Percentiles rank a stretch among this genome's conserved stretches.
These are phyloP conservation scores for Drosophila picticornis DNA, from an alignment of 2,888 invertebrate species.

Conservation along the genomic window DNA sequence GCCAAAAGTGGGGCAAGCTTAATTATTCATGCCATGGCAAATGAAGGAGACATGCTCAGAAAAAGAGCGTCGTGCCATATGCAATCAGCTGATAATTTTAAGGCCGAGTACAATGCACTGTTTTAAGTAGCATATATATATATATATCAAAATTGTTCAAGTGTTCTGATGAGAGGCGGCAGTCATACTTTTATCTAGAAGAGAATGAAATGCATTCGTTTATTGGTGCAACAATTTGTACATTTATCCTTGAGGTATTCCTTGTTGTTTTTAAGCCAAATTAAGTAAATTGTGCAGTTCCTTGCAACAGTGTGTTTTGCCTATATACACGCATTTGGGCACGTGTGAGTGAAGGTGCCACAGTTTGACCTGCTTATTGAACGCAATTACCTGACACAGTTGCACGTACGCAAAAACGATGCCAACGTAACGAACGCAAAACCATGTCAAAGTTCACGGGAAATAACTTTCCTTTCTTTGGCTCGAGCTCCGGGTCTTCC, in stretches of 20 bases:
- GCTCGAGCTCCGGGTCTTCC: conserved; percentile 2
- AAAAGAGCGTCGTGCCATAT: conserved; percentile 13
- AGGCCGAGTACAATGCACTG: conserved; percentile 44
- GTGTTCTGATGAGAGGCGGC: background rate
- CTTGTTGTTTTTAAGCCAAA: background rate
- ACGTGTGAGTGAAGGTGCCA: conserved; percentile 21
- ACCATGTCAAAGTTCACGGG: conserved; percentile 71
- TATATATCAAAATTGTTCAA: conserved; percentile 1
- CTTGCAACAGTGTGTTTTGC: background rate
- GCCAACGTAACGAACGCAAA: conserved; percentile 60
- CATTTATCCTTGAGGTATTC: background rate
- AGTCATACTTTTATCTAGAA: background rate
- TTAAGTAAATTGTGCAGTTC: background rate
- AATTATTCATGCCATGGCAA: conserved; percentile 54
- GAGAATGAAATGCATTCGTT: background rate
- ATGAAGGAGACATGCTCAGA: conserved; percentile 36
- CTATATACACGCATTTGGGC: background rate
- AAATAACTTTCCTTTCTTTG: conserved; percentile 45
- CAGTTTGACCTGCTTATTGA: conserved; percentile 72
- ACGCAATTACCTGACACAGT: conserved; percentile 77
- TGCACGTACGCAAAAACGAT: conserved; percentile 55
- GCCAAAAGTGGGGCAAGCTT: conserved; percentile 27
- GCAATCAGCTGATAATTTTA: conserved; percentile 37
- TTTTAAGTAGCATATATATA: conserved; percentile 66
- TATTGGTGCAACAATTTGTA: background rate